Conservation (phyloP, 2,797 vertebrate genomes). For the Decapterus maruadsi region DNA sequence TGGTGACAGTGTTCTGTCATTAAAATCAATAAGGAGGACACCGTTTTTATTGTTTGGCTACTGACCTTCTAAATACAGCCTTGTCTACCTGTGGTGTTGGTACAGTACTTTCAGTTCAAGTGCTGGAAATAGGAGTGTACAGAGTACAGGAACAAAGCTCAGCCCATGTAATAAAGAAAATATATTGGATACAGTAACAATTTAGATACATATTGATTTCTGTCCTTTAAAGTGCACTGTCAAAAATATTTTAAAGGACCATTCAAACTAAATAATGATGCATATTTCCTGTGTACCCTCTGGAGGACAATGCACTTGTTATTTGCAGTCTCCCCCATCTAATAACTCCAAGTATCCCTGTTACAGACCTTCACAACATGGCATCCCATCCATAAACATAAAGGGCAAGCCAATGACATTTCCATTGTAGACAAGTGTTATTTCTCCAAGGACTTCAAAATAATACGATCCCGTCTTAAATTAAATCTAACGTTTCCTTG, state of each 20-base stretch:
- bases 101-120: background rate
- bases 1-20: background rate
- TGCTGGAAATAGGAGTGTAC: background rate
- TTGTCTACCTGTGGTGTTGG: background rate
- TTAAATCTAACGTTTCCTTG: slow-evolving; percentile 56
- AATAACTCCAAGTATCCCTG: slow-evolving; percentile 60
- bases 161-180: background rate
- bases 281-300: slow-evolving; percentile 18
- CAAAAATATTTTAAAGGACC: slow-evolving; percentile 24
- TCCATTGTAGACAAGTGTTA: slow-evolving; percentile 64
- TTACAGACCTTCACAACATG: slow-evolving; percentile 59
- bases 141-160: background rate
- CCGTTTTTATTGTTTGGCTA: background rate
- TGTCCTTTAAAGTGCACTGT: slow-evolving; percentile 17
- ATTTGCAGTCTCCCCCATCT: slow-evolving; percentile 52
- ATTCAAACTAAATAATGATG: slow-evolving; percentile 36
- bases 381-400: slow-evolving; percentile 74
- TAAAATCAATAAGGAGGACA: background rate
- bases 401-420: slow-evolving; percentile 73
- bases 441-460: slow-evolving; percentile 76
- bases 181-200: background rate
- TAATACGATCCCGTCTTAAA: slow-evolving; percentile 67
- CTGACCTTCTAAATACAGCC: background rate
- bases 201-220: background rate
- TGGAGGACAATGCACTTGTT: slow-evolving; percentile 47